Base-by-base conservation (phyloP, 2,888 invertebrate genomes). In the Polymixis lichenea region DNA sequence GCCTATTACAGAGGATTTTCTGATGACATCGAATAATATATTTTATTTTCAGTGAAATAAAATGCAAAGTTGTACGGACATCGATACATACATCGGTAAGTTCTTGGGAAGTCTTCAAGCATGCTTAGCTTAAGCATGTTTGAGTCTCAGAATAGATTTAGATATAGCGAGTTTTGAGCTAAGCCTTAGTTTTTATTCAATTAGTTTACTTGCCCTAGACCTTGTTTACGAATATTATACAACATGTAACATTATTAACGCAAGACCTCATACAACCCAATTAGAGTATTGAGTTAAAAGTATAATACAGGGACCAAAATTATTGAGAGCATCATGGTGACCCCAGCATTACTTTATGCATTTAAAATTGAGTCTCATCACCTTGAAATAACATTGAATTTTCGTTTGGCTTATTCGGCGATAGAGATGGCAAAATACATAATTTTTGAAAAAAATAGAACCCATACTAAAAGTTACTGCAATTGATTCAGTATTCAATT, bases 171-270 rank as follows among this genome's bases (percentile, higher is more conserved):
- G 17, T 0, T 78, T 11, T 69, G 49, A 11, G 69, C 78, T 62
- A 32, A 78, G 38, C 55, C n/a, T 78, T 28, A 56, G 25, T 22
- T 71, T 51, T 71, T 70, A 55, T 51, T 43, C 19, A 62, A 67
- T 69, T 55, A 65, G 9, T 49, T 80, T 67, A 76, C 19, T 71
- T 66, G 65, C 65, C 17, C 58, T 60, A 72, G 56, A 72, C 43
- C 25, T 51, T 43, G 38, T 55, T 61, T 56, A 70, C 32, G 51
- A 70, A 69, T 22, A 32, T 60, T 60, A 32, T 32, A 60, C 15
- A 15, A 15, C 28, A 64, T 60, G 73, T 38, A 38, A 38, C 38
- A 5, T 38, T 5, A 5, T 38, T 38, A 38, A 38, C 38, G 38
- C 38, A 38, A 38, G 38, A 38, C 38, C 38, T 38, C 38, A 6